A percentile compares a stretch with the other conserved stretches of the same genome.
Conservation (phyloP, 2,888 invertebrate genomes). For the Odontocolon sp. region DNA sequence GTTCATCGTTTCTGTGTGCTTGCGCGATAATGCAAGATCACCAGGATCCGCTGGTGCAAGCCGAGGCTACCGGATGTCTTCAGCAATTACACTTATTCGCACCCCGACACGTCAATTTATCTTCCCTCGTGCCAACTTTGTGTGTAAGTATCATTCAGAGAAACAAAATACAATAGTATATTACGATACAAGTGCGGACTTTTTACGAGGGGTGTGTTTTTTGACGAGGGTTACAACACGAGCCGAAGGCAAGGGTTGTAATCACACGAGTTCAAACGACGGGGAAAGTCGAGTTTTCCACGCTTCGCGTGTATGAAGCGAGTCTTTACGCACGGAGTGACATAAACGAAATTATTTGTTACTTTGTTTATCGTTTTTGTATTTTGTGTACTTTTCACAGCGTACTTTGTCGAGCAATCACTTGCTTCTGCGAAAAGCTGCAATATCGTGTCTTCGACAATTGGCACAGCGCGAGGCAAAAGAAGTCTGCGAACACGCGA, state of each 20-base stretch:
- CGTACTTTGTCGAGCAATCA: conserved; percentile 94
- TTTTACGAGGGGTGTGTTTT: too few species aligned
- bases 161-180: too few species aligned
- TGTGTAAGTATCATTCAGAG: conserved; percentile 86
- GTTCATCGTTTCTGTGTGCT: conserved; percentile 94
- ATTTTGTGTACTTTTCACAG: conserved; percentile 79
- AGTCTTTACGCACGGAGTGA: too few species aligned
- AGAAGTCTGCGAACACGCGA: conserved; percentile 96
- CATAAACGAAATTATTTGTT: not conserved
- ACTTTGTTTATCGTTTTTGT: not conserved
- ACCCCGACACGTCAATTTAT: conserved; percentile 95
- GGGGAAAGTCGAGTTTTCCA: not conserved
- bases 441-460: conserved; percentile 97
- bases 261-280: too few species aligned
- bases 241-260: too few species aligned
- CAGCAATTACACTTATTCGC: conserved; percentile 99
- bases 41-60: conserved; percentile 94
- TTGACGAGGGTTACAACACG: too few species aligned
- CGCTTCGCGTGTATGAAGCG: not conserved
- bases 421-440: conserved; percentile 94
- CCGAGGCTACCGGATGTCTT: conserved; percentile 97
- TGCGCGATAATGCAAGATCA: conserved; percentile 96
- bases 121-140: conserved; percentile 94
- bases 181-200: too few species aligned
- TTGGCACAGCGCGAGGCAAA: conserved; percentile 97